Percentiles rank a stretch among this genome's conserved stretches.
Evolutionary conservation across 2,888 invertebrate genomes (phyloP).

Genomic region (Calliopum simillimum): DNA sequence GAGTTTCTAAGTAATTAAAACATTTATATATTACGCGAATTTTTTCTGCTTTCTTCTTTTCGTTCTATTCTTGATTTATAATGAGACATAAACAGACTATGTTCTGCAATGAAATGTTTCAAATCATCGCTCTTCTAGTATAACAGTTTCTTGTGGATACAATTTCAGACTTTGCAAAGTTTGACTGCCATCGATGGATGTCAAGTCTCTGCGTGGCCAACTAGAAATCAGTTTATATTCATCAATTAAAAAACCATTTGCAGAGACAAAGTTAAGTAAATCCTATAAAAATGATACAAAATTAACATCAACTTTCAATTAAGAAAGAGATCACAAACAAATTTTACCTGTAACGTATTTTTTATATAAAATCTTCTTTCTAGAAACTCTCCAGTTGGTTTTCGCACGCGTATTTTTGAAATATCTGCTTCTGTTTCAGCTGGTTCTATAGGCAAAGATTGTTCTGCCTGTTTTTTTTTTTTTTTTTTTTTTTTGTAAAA

Average conservation of each 20-base stretch:
- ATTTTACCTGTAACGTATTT: slow-evolving; percentile 69
- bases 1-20: slow-evolving; percentile 23
- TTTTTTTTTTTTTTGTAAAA: slow-evolving; percentile 13
- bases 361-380: slow-evolving; percentile 78
- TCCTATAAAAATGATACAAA: slow-evolving; percentile 65
- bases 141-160: slow-evolving; percentile 93
- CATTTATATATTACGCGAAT: slow-evolving; percentile 15
- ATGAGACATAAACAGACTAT: slow-evolving; percentile 13
- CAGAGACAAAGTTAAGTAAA: slow-evolving; percentile 87
- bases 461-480: slow-evolving; percentile 68
- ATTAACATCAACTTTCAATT: not conserved
- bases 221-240: slow-evolving; percentile 93
- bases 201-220: slow-evolving; percentile 96
- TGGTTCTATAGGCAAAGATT: slow-evolving; percentile 81
- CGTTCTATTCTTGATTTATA: too few relatives aligned
- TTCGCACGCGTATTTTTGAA: slow-evolving; percentile 83
- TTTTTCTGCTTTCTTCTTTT: slow-evolving; percentile 5
- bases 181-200: slow-evolving; percentile 79
- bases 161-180: slow-evolving; percentile 87
- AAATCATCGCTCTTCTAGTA: slow-evolving; percentile 91
- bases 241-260: slow-evolving; percentile 87
- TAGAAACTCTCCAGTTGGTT: slow-evolving; percentile 82
- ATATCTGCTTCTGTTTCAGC: slow-evolving; percentile 71
- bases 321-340: not conserved
- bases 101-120: slow-evolving; percentile 22